These are phyloP conservation scores for Drosophila azteca DNA, from an alignment of 1,140 invertebrate species.

Conservation along the genomic window DNA sequence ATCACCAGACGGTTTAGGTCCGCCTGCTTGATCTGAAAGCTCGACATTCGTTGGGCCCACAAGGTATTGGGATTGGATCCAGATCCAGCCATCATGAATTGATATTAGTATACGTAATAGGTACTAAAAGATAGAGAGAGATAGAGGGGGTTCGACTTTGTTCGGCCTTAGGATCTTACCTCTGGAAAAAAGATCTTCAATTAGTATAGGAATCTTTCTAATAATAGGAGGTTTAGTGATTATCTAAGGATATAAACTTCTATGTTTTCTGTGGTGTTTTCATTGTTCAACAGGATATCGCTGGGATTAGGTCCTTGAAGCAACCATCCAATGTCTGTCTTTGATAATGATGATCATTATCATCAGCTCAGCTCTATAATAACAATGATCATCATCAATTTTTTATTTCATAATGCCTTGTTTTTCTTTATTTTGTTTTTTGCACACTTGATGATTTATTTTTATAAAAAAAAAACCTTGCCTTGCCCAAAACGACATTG, in stretches of 20 bases:
- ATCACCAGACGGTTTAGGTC: slow-evolving; percentile 61
- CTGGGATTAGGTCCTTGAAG: too few species aligned
- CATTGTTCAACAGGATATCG: too few species aligned
- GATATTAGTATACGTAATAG: slow-evolving; percentile 9
- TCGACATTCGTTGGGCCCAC: slow-evolving; percentile 61
- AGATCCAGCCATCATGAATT: slow-evolving; percentile 35
- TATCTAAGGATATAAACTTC: too few species aligned
- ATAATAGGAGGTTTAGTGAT: too few species aligned
- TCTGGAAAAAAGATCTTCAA: too few species aligned
- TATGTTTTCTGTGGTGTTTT: too few species aligned
- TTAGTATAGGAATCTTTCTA: too few species aligned
- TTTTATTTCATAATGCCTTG: slow-evolving; percentile 23
- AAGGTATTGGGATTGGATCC: slow-evolving; percentile 5
- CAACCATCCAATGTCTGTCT: too few species aligned
- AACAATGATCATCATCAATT: slow-evolving; percentile 34
- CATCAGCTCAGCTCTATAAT: too few species aligned
- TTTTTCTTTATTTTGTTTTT: slow-evolving; percentile 8
- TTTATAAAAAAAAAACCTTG: slow-evolving; percentile 11
- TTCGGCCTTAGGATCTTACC: too few species aligned
- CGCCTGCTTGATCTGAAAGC: slow-evolving; percentile 55
- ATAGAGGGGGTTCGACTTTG: neutral
- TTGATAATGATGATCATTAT: too few species aligned
- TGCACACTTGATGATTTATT: slow-evolving; percentile 17
- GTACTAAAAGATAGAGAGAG: slow-evolving; percentile 17
- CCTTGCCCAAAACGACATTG: slow-evolving; percentile 28